Evolutionary conservation across 2,797 vertebrate species (phyloP).

Genomic region (Erethizon dorsatum): DNA sequence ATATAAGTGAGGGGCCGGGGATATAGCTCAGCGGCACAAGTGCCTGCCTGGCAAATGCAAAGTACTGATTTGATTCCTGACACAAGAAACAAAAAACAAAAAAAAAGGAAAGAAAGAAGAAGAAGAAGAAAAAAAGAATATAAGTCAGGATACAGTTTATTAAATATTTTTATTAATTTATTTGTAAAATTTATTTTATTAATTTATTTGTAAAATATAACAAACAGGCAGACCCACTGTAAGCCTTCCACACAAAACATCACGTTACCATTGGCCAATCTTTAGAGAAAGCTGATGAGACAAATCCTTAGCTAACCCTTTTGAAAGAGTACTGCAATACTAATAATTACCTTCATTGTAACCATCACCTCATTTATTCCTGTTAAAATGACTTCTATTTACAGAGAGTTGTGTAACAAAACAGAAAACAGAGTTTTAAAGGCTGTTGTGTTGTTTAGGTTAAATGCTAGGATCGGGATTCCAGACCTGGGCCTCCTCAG

Average conservation of each 20-base stretch:
- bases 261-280: fast-evolving
- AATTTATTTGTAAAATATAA: background rate
- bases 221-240: background rate
- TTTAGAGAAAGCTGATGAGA: background rate
- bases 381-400: background rate
- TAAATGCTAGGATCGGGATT: background rate
- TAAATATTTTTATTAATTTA: too few species aligned
- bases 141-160: background rate
- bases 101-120: too few species aligned
- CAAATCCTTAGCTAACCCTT: background rate
- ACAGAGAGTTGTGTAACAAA: background rate
- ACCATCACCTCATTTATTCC: background rate
- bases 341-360: background rate
- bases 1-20: too few species aligned
- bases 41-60: too few species aligned
- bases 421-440: background rate
- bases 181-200: too few species aligned
- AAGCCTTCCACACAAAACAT: background rate
- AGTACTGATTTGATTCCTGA: too few species aligned
- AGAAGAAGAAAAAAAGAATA: too few species aligned
- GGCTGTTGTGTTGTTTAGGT: background rate
- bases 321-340: background rate
- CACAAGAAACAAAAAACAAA: too few species aligned
- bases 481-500: background rate
- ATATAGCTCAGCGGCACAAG: too few species aligned